Evolutionary conservation across 2,888 invertebrate species (phyloP), one percentile per base, ranked within the genome.

Genomic region (Anthophora plumipes): DNA sequence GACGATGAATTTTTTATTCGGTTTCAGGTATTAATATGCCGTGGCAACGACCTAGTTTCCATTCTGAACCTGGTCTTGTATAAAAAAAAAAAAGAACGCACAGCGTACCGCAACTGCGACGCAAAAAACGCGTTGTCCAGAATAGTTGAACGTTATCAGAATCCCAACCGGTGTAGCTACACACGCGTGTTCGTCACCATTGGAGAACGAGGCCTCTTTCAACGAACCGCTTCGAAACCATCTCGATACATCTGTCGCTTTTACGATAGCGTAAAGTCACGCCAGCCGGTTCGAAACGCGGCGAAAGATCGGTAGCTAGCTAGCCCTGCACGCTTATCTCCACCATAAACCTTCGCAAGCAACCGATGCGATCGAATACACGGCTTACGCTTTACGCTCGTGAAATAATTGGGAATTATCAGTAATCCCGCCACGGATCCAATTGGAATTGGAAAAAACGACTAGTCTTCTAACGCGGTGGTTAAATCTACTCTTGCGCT

Each of bases 201-300:
- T 68, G 71, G 64, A 50, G 78, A 74, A 20, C 52, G 66, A 52
- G 25, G 71, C 43, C 64, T 66, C 25, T 43, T 59, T 57, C 63
- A 50, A 52, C 69, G 57, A 31, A 1, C 31, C 4, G 31, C 31
- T 31, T 59, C 69, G 59, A 54, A 67, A 71, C 71, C 73, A 82
- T 77, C 77, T 46, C 81, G 85, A 85, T 85, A 79, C 79, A 80
- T 78, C 76, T 70, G 6, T 41, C 22, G 52, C 71, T 82, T 88
- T 88, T 85, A 88, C 84, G 88, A 86, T 66, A 73, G 70, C 77
- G 79, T 83, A 86, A 88, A 87, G 84, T 87, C 82, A 85, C 77
- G 80, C 60, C 68, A 64, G 72, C 52, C 78, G 43, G 20, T 59
- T 64, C 76, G 80, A 66, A 74, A 78, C 64, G 75, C 59, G 79